Evolutionary conservation across 1,140 invertebrate species (phyloP), one percentile per base, ranked within the genome.

Genomic region (Globodera rostochiensis): DNA sequence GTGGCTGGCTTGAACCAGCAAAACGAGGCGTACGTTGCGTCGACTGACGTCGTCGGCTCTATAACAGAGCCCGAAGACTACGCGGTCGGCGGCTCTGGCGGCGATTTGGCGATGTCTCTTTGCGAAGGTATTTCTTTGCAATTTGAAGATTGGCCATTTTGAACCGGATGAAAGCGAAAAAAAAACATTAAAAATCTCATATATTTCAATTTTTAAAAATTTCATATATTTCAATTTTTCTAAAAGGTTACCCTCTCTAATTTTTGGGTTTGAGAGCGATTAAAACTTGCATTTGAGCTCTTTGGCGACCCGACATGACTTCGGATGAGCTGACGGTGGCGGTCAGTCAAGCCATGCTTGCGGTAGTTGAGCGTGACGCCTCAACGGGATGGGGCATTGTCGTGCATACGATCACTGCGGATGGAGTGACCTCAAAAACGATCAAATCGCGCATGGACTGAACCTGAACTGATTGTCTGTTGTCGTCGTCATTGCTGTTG

Each of bases 361-460:
- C 97, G 91, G 96, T 96, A 19, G 94, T 95, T 84, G 97, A 99
- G 91, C 93, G 97, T 87, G 97, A 99, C 92, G 96, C 97, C 73
- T 93, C 95, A 86, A 97, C 96, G 87, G 98, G 98, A 89, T 98
- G 96, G 96, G 98, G 98, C 82, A 96, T 94, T 19, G 93, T 95
- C 73, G 96, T 99, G 75, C 94, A 98, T 90, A 93, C 99, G 79
- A 96, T 99, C 81, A 89, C 89, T 36, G 84, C 86, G 64, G 88
- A 89, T 64, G 87, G 88, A 64, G 85, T 88, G 46, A 90, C 87
- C 76, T 71, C 86, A 64, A 86, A 86, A 9, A 89, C 80, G 5
- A 84, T 89, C 73, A 90, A 90, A 50, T 83, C 86, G 75, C 87
- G 88, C 25, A 88, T 89, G 89, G 88, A 89, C 75, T 89, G 74